A percentile compares a stretch with the other conserved stretches of the same genome.
Evolutionary conservation across 1,140 invertebrate genomes (phyloP).

Genomic region (Leucophenga varia): DNA sequence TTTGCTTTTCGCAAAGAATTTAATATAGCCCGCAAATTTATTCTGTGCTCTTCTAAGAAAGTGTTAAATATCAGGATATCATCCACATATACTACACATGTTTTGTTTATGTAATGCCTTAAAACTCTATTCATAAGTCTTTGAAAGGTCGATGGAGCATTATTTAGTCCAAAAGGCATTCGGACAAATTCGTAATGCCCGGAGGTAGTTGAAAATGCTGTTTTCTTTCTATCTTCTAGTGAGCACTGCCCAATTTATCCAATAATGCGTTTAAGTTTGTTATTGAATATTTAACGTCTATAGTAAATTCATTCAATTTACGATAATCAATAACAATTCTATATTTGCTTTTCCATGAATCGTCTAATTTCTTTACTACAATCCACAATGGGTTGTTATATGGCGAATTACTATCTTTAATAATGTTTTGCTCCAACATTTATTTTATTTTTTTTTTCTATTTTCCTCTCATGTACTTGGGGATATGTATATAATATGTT

Average conservation of each 20-base stretch:
- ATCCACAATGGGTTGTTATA: constrained; percentile 24
- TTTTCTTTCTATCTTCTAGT: constrained; percentile 56
- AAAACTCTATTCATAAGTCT: constrained; percentile 42
- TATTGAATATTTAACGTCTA: constrained; percentile 5
- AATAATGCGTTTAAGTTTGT: constrained; percentile 25
- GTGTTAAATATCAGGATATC: neutral
- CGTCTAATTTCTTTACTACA: constrained; percentile 40
- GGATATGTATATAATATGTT: too few species aligned
- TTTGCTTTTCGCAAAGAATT: neutral
- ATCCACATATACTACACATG: constrained; percentile 9
- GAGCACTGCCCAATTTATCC: constrained; percentile 50
- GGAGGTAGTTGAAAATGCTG: constrained; percentile 55
- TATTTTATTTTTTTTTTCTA: too few species aligned
- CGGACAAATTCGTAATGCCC: constrained; percentile 44
- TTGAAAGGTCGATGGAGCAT: constrained; percentile 46
- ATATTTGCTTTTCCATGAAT: constrained; percentile 38
- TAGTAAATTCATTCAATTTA: constrained; percentile 33
- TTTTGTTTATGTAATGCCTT: constrained; percentile 31
- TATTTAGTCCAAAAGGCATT: constrained; percentile 55
- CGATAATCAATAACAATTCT: constrained; percentile 46
- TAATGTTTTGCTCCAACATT: too few species aligned
- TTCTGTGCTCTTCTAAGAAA: neutral
- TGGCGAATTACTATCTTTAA: too few species aligned
- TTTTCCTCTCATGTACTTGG: too few species aligned
- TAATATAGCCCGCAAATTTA: neutral